A percentile compares a stretch with the other conserved stretches of the same genome.
These are phyloP conservation scores for Brachynemurus nebulosus DNA, from an alignment of 2,888 invertebrate species.

Conservation along the genomic window DNA sequence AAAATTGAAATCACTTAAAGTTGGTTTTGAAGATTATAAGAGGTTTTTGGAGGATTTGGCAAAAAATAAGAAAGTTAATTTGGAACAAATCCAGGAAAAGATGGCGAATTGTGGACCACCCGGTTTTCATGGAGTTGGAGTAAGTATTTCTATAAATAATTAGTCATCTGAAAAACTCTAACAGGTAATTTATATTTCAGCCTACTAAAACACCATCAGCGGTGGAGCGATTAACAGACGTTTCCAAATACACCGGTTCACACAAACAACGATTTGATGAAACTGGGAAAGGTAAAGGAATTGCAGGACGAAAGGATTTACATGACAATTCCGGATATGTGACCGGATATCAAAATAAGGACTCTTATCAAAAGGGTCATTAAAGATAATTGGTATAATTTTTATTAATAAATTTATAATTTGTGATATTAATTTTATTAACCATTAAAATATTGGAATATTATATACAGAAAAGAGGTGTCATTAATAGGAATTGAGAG, in stretches of 20 bases:
- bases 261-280: slow-evolving; percentile 79
- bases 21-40: slow-evolving; percentile 63
- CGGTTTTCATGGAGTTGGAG: slow-evolving; percentile 38
- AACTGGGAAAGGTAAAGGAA: slow-evolving; percentile 73
- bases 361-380: slow-evolving; percentile 51
- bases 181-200: slow-evolving; percentile 19
- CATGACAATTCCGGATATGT: slow-evolving; percentile 69
- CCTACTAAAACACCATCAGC: slow-evolving; percentile 29
- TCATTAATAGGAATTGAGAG: no score
- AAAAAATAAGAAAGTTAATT: slow-evolving; percentile 67
- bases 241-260: slow-evolving; percentile 78
- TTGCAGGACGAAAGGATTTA: slow-evolving; percentile 66
- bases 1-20: slow-evolving; percentile 72
- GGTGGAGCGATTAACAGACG: slow-evolving; percentile 68
- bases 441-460: no score
- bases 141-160: slow-evolving; percentile 25
- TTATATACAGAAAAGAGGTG: no score
- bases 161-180: not conserved
- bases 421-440: no score
- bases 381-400: slow-evolving; percentile 20
- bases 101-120: slow-evolving; percentile 69
- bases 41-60: slow-evolving; percentile 77
- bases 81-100: slow-evolving; percentile 66
- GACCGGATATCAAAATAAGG: slow-evolving; percentile 71
- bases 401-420: no score